Evolutionary conservation across 2,797 vertebrate genomes (phyloP).

Genomic region (Silurus aristotelis): DNA sequence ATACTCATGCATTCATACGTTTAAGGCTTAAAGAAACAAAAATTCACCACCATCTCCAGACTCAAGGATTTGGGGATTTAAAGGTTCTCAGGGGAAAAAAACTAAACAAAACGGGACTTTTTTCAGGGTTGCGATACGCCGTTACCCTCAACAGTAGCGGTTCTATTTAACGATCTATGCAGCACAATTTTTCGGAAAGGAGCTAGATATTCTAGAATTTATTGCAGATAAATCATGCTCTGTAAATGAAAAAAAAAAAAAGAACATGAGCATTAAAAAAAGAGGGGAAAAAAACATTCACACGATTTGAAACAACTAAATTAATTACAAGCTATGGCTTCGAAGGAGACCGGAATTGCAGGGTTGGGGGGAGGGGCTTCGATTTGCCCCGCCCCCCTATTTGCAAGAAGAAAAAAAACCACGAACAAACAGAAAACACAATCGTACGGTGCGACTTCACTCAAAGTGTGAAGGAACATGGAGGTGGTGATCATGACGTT

Average conservation of each 20-base stretch:
- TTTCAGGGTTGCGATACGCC: background rate
- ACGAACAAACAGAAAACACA: background rate
- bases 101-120: background rate
- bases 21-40: constrained; percentile 48
- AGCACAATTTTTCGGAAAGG: background rate
- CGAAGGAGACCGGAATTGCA: too few relatives aligned
- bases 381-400: background rate
- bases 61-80: background rate
- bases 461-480: background rate
- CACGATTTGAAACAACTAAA: too few relatives aligned
- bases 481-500: too few relatives aligned
- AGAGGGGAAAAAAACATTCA: too few relatives aligned
- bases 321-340: background rate
- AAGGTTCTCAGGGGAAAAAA: too few relatives aligned
- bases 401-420: background rate
- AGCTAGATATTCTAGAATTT: constrained; percentile 26
- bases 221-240: constrained; percentile 38
- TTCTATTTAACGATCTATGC: too few relatives aligned
- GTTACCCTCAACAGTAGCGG: too few relatives aligned
- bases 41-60: constrained; percentile 9
- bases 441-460: background rate
- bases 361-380: too few relatives aligned
- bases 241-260: background rate
- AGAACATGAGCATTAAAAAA: background rate
- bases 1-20: constrained; percentile 38